Percentiles rank a stretch among this genome's conserved stretches.
Evolutionary conservation across 2,113 vertebrate genomes (phyloP).

Genomic region (Lota lota): DNA sequence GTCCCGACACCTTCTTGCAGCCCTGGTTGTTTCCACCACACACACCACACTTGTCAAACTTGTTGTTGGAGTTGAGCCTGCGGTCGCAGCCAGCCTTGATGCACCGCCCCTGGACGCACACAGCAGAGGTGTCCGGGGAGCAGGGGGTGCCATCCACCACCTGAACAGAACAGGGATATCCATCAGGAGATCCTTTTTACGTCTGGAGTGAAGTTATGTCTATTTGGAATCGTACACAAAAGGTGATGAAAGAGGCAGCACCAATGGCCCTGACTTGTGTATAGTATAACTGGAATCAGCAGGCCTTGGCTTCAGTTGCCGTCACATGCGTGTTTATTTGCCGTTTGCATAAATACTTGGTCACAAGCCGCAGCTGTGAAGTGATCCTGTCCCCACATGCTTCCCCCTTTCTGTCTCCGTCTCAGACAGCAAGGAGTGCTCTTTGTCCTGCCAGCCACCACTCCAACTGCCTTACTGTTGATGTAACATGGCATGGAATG

Average conservation of each 20-base stretch:
- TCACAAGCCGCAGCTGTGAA: conserved; percentile 48
- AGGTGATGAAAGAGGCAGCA: neutral
- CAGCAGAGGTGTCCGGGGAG: conserved; percentile 86
- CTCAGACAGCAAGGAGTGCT: neutral
- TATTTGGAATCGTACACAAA: neutral
- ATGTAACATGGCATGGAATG: neutral
- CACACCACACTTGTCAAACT: conserved; percentile 91
- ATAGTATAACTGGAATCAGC: conserved; percentile 6
- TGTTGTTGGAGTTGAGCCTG: conserved; percentile 90
- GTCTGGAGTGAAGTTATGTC: neutral
- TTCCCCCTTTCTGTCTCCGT: conserved; percentile 16
- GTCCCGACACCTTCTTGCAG: conserved; percentile 91
- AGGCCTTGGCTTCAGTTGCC: conserved; percentile 14
- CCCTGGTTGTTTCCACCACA: conserved; percentile 92
- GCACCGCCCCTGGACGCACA: conserved; percentile 95
- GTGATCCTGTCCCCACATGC: conserved; percentile 24
- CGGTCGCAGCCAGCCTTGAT: conserved; percentile 92
- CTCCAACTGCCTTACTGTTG: neutral
- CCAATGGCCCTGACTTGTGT: neutral
- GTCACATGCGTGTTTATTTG: conserved; percentile 27
- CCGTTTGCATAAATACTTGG: conserved; percentile 39
- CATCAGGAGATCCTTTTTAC: neutral
- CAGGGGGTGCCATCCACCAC: conserved; percentile 93
- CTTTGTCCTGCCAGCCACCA: conserved; percentile 7
- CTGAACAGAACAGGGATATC: conserved; percentile 59